Base-by-base conservation (phyloP, 2,113 vertebrate species). In the Argyrosomus japonicus region DNA sequence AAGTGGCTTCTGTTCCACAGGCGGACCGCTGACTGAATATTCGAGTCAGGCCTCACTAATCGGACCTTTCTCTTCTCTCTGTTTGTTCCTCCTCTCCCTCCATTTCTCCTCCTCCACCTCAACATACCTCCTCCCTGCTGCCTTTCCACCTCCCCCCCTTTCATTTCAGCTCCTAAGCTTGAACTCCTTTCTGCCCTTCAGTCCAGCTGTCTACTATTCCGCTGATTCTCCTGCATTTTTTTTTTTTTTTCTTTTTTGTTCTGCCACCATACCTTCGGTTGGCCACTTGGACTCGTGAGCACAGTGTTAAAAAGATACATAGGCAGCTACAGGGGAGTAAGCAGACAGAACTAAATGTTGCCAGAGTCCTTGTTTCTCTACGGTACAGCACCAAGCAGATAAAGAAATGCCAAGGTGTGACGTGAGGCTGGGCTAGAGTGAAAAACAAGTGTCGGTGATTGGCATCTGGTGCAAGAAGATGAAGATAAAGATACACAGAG, bases 1-100 rank as follows among this genome's bases (percentile, higher is more conserved):
- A 95, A 97, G 97, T 98, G 98, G 97, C 98, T 98, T 95, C 93
- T 88, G 87, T 87, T 93, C 88, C 92, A 88, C 92, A 67, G 90
- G 82, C 75, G 68, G 91, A 82, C 83, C 68, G 64, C 79, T 68
- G 87, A 86, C 83, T 82, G 85, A 83, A 80, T 86, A 80, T 79
- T 74, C 9, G 51, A 90, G 84, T 74, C 86, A 68, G 75, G 86
- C 70, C 84, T 77, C 79, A 48, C 72, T 85, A 14, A 75, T 77
- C 25, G 43, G 78, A 86, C 75, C 78, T 32, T 58, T 47, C 61
- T 67, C 75, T 60, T 51, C 76, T 82, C 72, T 75, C 82, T 76
- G 77, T 88, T 77, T 60, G 57, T 83, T 71, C 68, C 36, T 75
- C 76, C 82, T 75, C 70, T 40, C 23, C 53, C 29, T 53, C 61